Evolutionary conservation across 2,888 invertebrate species (phyloP).

Genomic region (Cantharis nigra): DNA sequence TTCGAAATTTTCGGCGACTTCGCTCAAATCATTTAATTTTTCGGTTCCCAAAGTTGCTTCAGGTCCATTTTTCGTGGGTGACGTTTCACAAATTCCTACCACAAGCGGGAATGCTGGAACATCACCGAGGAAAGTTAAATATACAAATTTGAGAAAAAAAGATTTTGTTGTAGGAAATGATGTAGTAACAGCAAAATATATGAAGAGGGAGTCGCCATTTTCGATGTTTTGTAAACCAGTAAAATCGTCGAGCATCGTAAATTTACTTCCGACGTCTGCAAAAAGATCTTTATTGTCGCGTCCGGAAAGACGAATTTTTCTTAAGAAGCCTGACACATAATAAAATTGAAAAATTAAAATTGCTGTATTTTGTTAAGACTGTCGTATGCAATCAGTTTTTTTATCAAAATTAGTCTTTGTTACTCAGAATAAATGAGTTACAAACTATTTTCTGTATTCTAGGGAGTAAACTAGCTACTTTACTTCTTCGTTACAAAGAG

Average conservation of each 20-base stretch:
- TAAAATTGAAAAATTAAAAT: background rate
- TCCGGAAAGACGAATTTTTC: background rate
- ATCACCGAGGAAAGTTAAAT: background rate
- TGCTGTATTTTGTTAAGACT: background rate
- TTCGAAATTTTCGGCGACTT: background rate
- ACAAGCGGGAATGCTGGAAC: background rate
- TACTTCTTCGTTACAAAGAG: too few species aligned
- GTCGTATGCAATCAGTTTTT: too few species aligned
- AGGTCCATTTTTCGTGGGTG: rapidly evolving
- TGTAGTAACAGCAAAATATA: background rate
- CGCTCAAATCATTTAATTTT: background rate
- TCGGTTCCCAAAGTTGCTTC: background rate
- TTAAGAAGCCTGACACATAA: background rate
- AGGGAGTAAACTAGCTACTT: too few species aligned
- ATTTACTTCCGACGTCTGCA: background rate
- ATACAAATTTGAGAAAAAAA: background rate
- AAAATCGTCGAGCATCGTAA: background rate
- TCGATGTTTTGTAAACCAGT: slow-evolving; percentile 12
- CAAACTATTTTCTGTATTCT: too few species aligned
- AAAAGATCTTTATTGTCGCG: background rate
- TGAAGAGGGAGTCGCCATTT: slow-evolving; percentile 4
- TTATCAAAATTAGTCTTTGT: too few species aligned
- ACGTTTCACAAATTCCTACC: background rate
- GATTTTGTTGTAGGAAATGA: background rate
- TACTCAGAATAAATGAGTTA: too few species aligned